Evolutionary conservation across 1,140 invertebrate species (phyloP).

Genomic region (Heliconius congener): DNA sequence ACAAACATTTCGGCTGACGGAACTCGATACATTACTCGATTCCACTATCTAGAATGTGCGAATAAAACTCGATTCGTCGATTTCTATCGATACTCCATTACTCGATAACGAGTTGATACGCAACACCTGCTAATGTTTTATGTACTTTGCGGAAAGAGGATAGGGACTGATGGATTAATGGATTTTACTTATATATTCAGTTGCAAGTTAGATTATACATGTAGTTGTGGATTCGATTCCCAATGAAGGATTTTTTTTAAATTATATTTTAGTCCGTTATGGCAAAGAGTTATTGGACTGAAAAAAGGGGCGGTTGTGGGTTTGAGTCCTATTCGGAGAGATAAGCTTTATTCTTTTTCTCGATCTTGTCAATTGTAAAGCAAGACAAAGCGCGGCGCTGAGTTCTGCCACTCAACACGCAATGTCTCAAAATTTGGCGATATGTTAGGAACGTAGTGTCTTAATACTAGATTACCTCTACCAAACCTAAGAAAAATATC

Average conservation of each 20-base stretch:
- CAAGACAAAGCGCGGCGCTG: too few species aligned
- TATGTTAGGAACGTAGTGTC: too few species aligned
- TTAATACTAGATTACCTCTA: too few species aligned
- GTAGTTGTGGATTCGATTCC: background rate
- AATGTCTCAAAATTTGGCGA: too few species aligned
- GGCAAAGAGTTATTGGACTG: too few species aligned
- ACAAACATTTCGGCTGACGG: conserved; percentile 29
- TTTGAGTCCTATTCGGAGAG: too few species aligned
- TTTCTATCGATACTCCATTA: conserved; percentile 49
- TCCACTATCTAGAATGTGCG: conserved; percentile 39
- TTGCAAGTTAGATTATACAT: background rate
- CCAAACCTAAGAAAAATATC: too few species aligned
- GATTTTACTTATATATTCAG: conserved; percentile 7
- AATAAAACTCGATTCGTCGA: conserved; percentile 48
- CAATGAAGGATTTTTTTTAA: background rate
- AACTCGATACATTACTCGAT: conserved; percentile 26
- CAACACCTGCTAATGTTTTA: conserved; percentile 51
- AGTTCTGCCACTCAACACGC: too few species aligned
- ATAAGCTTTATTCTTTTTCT: too few species aligned
- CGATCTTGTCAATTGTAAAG: too few species aligned
- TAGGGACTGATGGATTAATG: conserved; percentile 48
- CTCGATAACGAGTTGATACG: conserved; percentile 45
- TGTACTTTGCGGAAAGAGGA: conserved; percentile 43
- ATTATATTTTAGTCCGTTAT: too few species aligned
- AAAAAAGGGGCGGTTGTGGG: too few species aligned